phyloP scores from a whole-genome alignment of 1,140 invertebrate species.

The Saccostrea echinata region DNA sequence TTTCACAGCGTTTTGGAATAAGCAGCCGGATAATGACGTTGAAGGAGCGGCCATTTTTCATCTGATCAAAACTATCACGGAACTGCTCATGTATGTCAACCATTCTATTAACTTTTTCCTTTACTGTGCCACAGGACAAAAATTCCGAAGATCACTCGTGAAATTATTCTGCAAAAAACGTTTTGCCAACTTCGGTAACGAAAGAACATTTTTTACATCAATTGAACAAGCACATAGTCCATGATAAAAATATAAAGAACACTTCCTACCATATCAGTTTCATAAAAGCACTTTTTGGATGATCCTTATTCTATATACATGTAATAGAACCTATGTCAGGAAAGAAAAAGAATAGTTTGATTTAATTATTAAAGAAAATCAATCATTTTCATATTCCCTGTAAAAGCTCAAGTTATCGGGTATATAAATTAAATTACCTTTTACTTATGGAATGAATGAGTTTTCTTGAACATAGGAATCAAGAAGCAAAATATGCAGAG shows the following conservation, averaged over 20 bases:
- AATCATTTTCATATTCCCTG: too few species aligned
- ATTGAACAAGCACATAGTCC: background rate
- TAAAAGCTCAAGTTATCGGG: too few species aligned
- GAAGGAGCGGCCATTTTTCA: constrained; percentile 45
- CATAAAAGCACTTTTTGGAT: too few species aligned
- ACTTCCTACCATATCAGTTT: too few species aligned
- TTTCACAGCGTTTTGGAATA: constrained; percentile 64
- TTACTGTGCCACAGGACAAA: constrained; percentile 77
- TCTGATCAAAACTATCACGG: constrained; percentile 66
- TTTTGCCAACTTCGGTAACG: background rate
- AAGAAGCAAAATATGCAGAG: too few species aligned
- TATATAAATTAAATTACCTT: too few species aligned
- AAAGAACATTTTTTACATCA: background rate
- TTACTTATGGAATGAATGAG: too few species aligned
- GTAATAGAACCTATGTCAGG: too few species aligned
- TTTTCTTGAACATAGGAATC: too few species aligned
- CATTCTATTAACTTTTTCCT: constrained; percentile 79
- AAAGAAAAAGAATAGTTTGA: too few species aligned
- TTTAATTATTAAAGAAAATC: too few species aligned
- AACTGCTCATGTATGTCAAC: constrained; percentile 77
- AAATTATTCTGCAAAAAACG: background rate
- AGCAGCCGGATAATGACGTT: constrained; percentile 46
- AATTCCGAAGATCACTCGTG: constrained; percentile 67
- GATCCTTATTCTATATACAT: too few species aligned
- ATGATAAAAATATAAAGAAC: background rate